Base-by-base conservation (phyloP, 2,797 vertebrate species). In the Lagocephalus sceleratus region DNA sequence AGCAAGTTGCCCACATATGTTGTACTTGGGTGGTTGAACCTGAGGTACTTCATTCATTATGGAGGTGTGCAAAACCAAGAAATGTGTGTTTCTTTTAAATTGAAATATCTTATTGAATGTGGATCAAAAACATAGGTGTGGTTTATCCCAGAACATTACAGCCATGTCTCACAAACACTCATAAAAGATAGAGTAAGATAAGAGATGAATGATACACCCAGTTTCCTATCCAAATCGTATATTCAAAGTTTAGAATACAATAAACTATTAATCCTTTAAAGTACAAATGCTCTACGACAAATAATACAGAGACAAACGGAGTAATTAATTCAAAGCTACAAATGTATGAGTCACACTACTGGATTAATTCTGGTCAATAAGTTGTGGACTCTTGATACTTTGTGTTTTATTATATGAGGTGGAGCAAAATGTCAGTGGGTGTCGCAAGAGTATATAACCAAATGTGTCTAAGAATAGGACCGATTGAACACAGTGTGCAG, bases 401-500 rank as follows among this genome's bases (percentile, higher is more conserved):
- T 12, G 51, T 53, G 60, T 47, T 14, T 20, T 41, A 17, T 63
- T 43, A 63, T 19, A 12, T 10, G 57, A 57, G 90, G 87, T 21
- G 82, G 81, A 56, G 80, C 78, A 2, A 59, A n/a, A 35, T 5
- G 19, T 5, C 43, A 44, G 43, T 75, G 61, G 82, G 72, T 62
- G 73, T 69, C 47, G 22, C 63, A 56, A 45, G 46, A 47, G 71
- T 87, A 90, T 90, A 87, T 83, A 91, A 87, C 65, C 59, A 47
- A 20, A 47, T 5, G 7, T 53, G 74, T 42, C 89, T 78, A 85
- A 88, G 79, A 90, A 90, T 90, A 90, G 86, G 19, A 63, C 19
- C 38, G 52, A 68, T 26, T 48, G 20, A 67, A 57, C 58, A 43
- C 23, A 54, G 21, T 48, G 2, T 41, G 3, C 25, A 49, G 47